phyloP scores from a whole-genome alignment of 2,797 vertebrate genomes.

The Poeciliopsis paucimaculata region DNA sequence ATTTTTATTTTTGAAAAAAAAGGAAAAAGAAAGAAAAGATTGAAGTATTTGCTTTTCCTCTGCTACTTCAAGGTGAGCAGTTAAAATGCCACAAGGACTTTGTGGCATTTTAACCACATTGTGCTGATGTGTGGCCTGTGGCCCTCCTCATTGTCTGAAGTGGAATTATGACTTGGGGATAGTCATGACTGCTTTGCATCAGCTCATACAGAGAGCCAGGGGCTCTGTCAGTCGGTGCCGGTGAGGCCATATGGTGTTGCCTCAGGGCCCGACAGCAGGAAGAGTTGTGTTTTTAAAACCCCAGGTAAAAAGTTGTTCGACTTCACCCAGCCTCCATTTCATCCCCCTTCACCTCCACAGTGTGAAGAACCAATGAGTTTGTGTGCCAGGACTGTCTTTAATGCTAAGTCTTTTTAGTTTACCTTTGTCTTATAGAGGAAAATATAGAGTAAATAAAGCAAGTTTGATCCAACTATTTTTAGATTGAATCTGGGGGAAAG shows the following conservation, averaged over 20 bases:
- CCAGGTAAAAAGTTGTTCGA: constrained; percentile 45
- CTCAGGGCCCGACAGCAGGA: constrained; percentile 65
- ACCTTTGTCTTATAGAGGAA: constrained; percentile 7
- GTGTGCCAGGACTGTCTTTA: constrained; percentile 10
- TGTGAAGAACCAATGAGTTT: constrained; percentile 15
- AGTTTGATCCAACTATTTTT: constrained; percentile 71
- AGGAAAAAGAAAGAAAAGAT: background rate
- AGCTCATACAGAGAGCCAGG: constrained; percentile 49
- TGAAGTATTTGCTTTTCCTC: constrained; percentile 6
- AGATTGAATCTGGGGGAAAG: constrained; percentile 55
- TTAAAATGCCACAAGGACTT: background rate
- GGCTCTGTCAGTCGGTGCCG: constrained; percentile 46
- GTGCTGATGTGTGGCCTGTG: constrained; percentile 15
- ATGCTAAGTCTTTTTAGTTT: constrained; percentile 4
- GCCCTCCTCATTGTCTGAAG: constrained; percentile 29
- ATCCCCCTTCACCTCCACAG: constrained; percentile 22
- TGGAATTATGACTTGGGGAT: constrained; percentile 44
- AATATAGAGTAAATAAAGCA: constrained; percentile 28
- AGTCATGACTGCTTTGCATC: constrained; percentile 56
- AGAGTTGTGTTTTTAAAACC: constrained; percentile 74
- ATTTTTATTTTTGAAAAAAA: constrained; percentile 15
- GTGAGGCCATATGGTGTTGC: constrained; percentile 68
- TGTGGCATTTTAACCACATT: constrained; percentile 16
- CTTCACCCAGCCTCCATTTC: constrained; percentile 23
- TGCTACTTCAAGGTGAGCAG: constrained; percentile 12